Percentiles rank a stretch among this genome's conserved stretches.
These are phyloP conservation scores for Dione vanillae DNA, from an alignment of 2,888 invertebrate genomes.

Conservation along the genomic window DNA sequence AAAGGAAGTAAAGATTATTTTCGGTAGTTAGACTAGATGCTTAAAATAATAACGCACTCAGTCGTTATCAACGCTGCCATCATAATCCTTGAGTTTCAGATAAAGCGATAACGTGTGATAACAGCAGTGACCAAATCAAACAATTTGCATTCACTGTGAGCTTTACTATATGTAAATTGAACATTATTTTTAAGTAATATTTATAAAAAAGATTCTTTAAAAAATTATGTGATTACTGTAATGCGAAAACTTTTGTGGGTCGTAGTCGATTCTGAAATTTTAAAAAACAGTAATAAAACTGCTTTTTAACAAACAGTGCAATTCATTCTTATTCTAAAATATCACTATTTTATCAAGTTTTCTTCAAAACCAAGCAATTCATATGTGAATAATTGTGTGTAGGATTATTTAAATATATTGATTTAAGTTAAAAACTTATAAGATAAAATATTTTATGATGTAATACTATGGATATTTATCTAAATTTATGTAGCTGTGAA, in stretches of 20 bases:
- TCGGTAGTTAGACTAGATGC: not conserved
- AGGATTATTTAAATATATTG: no score
- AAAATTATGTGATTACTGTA: not conserved
- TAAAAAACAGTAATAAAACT: rapidly evolving
- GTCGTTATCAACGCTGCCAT: constrained; percentile 38
- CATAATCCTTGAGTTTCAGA: constrained; percentile 41
- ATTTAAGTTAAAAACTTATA: no score
- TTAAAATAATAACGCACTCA: constrained; percentile 30
- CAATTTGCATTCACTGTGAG: constrained; percentile 36
- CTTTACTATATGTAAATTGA: constrained; percentile 10
- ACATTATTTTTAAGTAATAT: not conserved
- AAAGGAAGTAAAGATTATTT: not conserved
- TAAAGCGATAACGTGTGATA: constrained; percentile 45
- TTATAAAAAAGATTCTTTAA: not conserved
- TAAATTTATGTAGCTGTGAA: not conserved
- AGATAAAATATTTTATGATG: no score
- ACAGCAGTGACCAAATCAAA: constrained; percentile 42
- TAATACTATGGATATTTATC: not conserved
- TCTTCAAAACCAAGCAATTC: not conserved
- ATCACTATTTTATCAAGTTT: not conserved
- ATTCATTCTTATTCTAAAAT: constrained; percentile 1
- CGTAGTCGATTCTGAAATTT: not conserved
- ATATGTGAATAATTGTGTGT: not conserved
- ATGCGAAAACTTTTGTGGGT: not conserved
- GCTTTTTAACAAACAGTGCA: no score